These are phyloP conservation scores for Chaenocephalus aceratus DNA, from an alignment of 2,113 vertebrate genomes.

Conservation along the genomic window DNA sequence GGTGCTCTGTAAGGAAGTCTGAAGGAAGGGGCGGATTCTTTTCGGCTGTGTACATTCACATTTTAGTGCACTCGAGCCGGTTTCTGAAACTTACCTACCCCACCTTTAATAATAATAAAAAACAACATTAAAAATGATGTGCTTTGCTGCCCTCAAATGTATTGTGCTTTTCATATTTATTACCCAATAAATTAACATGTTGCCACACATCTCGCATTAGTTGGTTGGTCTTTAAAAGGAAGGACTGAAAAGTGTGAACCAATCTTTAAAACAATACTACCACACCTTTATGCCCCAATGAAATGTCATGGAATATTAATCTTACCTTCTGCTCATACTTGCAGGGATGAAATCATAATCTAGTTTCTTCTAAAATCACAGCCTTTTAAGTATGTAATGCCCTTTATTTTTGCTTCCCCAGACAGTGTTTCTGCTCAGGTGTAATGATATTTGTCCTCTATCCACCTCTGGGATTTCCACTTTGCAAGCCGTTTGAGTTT, in stretches of 20 bases:
- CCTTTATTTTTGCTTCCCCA: not conserved
- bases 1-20: no score
- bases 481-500: not conserved
- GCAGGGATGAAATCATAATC: not conserved
- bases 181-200: not conserved
- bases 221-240: not conserved
- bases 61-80: no score
- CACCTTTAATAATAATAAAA: no score
- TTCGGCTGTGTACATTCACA: no score
- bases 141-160: not conserved
- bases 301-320: not conserved
- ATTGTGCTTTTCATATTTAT: not conserved
- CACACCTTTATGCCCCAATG: no score
- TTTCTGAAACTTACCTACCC: no score
- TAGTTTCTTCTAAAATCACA: not conserved
- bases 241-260: not conserved
- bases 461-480: not conserved
- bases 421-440: not conserved
- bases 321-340: not conserved
- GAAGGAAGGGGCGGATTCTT: no score
- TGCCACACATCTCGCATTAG: not conserved
- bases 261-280: not conserved
- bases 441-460: not conserved
- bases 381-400: not conserved
- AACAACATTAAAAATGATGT: no score